A percentile compares a stretch with the other conserved stretches of the same genome.
phyloP scores from a whole-genome alignment of 2,888 invertebrate species.

The Stenodema calcarata region DNA sequence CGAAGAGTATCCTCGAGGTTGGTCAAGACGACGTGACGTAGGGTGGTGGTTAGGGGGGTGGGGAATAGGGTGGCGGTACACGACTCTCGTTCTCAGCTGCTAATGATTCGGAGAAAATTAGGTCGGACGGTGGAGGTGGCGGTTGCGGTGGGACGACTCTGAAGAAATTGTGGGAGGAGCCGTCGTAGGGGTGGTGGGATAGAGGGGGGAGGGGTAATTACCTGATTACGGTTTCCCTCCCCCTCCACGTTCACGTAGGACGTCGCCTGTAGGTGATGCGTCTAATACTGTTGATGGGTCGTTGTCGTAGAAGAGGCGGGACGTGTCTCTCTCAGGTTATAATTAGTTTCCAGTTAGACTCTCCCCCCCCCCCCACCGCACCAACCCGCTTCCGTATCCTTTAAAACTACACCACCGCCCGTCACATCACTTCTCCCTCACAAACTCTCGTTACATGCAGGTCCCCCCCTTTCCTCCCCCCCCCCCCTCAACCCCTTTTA shows the following conservation, averaged over 20 bases:
- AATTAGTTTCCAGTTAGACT: slow-evolving; percentile 18
- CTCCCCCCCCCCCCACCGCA: not conserved
- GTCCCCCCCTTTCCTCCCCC: too few relatives aligned
- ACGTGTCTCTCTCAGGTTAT: not conserved
- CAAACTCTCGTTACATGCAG: slow-evolving; percentile 14
- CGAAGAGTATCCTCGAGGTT: too few relatives aligned
- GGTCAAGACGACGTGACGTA: too few relatives aligned
- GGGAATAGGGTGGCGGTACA: not conserved
- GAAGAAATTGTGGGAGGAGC: not conserved
- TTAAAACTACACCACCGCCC: not conserved
- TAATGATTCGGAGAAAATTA: slow-evolving; percentile 28
- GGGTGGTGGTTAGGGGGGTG: too few relatives aligned
- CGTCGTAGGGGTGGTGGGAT: not conserved
- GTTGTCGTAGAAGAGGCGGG: not conserved
- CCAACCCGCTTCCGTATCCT: too few relatives aligned
- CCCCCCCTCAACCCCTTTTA: too few relatives aligned
- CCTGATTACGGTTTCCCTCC: not conserved
- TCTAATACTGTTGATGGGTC: not conserved
- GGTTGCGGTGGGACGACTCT: not conserved
- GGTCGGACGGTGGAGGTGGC: not conserved
- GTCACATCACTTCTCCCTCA: not conserved
- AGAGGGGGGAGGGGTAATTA: slow-evolving; percentile 29
- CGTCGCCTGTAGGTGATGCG: not conserved
- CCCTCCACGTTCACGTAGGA: not conserved
- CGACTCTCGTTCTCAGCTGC: not conserved